These are phyloP conservation scores for Hemitrygon akajei DNA, from an alignment of 2,797 vertebrate species.

Conservation along the genomic window DNA sequence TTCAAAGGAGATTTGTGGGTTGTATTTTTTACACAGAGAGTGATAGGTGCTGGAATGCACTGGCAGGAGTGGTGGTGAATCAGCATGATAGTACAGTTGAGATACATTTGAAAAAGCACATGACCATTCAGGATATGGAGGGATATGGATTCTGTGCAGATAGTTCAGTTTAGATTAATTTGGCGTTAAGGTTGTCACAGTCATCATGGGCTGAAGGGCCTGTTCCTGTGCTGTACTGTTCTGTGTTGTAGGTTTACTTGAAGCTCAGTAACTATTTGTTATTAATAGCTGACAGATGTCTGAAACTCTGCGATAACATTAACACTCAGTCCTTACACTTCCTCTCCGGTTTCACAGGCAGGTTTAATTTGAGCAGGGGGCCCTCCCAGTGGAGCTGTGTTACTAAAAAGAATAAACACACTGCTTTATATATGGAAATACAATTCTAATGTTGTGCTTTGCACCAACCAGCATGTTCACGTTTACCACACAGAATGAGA, in stretches of 20 bases:
- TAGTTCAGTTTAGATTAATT: too few relatives aligned
- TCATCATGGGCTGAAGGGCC: not conserved
- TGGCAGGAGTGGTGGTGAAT: too few relatives aligned
- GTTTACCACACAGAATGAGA: too few relatives aligned
- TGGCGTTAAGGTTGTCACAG: not conserved
- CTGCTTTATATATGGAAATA: not conserved
- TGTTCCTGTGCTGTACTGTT: too few relatives aligned
- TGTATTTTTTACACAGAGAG: too few relatives aligned
- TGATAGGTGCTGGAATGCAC: too few relatives aligned
- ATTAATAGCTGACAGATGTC: not conserved
- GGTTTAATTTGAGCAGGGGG: slow-evolving; percentile 10
- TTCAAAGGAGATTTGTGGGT: too few relatives aligned
- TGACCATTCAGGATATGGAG: not conserved
- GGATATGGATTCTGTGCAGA: too few relatives aligned
- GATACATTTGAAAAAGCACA: too few relatives aligned
- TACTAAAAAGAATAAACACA: slow-evolving; percentile 5
- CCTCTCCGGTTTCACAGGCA: not conserved
- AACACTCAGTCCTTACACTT: not conserved
- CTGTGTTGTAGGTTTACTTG: not conserved
- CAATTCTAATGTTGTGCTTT: not conserved
- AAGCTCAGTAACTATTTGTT: not conserved
- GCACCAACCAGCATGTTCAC: too few relatives aligned
- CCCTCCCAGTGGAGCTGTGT: not conserved
- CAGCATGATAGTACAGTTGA: too few relatives aligned
- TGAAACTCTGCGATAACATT: not conserved